These are phyloP conservation scores for Lophotriccus pileatus DNA, from an alignment of 2,797 vertebrate species.

Conservation along the genomic window DNA sequence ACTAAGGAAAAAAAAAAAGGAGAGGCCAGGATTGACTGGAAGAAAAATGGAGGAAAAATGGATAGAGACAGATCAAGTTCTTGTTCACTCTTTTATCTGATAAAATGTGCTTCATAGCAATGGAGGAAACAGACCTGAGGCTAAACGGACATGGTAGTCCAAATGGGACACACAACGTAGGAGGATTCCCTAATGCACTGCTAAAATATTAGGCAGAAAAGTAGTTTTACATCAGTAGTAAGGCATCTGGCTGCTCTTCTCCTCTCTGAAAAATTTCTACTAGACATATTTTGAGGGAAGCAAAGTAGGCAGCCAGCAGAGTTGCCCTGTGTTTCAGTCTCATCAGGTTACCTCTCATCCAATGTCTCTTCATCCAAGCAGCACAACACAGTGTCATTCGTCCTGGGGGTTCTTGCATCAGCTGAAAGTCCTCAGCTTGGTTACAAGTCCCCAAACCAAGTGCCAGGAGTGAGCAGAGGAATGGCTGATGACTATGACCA, in stretches of 20 bases:
- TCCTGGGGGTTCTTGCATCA: not conserved
- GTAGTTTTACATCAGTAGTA: not conserved
- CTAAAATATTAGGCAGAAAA: not conserved
- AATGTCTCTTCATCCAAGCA: not conserved
- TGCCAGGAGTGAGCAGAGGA: not conserved
- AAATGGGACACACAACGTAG: not conserved
- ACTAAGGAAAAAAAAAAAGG: not conserved
- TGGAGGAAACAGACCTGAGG: not conserved
- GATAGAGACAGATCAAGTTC: not conserved
- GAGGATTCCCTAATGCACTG: not conserved
- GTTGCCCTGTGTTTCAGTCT: not conserved
- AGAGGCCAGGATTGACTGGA: not conserved
- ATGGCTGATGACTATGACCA: not conserved
- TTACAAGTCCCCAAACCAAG: rapidly evolving
- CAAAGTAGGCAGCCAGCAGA: not conserved
- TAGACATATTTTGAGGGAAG: not conserved
- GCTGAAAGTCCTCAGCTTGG: not conserved
- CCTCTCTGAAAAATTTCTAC: not conserved
- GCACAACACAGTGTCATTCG: rapidly evolving
- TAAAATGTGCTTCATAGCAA: not conserved
- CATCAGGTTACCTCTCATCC: not conserved
- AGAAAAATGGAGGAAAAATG: no score
- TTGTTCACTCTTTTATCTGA: not conserved
- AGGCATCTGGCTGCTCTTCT: not conserved
- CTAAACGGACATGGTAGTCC: rapidly evolving